Percentiles rank a stretch among this genome's conserved stretches.
Conservation (phyloP, 1,140 invertebrate genomes). For the Euglossa dilemma region DNA sequence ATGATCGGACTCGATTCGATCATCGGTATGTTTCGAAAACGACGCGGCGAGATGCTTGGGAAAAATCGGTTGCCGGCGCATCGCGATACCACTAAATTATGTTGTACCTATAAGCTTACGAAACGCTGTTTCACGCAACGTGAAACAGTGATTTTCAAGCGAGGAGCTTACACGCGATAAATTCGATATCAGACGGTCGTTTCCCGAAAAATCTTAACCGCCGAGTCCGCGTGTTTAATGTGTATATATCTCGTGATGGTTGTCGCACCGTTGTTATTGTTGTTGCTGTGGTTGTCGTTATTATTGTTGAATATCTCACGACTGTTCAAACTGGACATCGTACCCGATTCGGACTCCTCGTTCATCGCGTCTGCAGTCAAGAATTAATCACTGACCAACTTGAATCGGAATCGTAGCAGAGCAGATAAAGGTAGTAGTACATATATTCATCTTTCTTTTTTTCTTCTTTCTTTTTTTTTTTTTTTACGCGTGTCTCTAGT, state of each 20-base stretch:
- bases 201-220: conserved; percentile 82
- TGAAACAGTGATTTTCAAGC: neutral
- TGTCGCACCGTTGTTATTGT: conserved; percentile 73
- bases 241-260: conserved; percentile 83
- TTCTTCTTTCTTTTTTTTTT: too few species aligned
- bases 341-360: conserved; percentile 58
- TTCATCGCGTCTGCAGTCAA: conserved; percentile 72
- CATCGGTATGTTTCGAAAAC: neutral
- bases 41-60: neutral
- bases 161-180: too few species aligned
- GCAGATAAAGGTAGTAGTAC: conserved; percentile 52
- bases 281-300: conserved; percentile 67
- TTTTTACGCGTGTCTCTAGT: neutral
- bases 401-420: conserved; percentile 28
- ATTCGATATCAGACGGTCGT: conserved; percentile 81
- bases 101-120: neutral
- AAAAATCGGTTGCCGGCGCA: neutral
- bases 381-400: conserved; percentile 51
- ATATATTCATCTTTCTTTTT: neutral
- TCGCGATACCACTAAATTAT: neutral
- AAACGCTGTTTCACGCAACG: neutral
- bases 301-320: conserved; percentile 64
- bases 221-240: conserved; percentile 82
- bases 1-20: neutral
- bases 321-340: conserved; percentile 63